Conservation (phyloP, 2,888 invertebrate species). For the Venustoraphidia nigricollis region DNA sequence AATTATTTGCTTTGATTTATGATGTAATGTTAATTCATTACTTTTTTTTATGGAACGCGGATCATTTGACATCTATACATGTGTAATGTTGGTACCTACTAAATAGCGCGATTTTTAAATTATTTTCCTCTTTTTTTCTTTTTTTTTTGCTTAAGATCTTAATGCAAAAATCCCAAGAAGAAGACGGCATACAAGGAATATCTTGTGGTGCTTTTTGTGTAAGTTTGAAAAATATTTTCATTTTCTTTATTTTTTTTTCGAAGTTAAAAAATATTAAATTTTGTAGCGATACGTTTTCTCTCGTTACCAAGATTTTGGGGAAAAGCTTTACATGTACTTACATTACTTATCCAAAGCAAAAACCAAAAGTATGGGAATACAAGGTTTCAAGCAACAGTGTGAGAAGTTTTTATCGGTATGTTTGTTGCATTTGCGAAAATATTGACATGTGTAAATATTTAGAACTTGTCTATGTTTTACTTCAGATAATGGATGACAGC, state of each 20-base stretch:
- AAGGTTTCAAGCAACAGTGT: conserved; percentile 56
- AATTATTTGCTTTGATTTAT: too few relatives aligned
- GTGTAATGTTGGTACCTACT: neutral
- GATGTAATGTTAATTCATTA: too few relatives aligned
- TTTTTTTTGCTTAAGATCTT: conserved; percentile 39
- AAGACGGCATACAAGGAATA: conserved; percentile 57
- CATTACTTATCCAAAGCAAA: conserved; percentile 42
- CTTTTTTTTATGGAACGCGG: neutral
- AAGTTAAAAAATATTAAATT: conserved; percentile 9
- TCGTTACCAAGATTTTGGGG: conserved; percentile 55
- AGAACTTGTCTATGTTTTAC: conserved; percentile 1
- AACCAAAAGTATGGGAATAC: conserved; percentile 41
- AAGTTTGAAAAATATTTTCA: conserved; percentile 17
- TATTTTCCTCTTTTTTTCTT: neutral
- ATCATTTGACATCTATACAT: neutral
- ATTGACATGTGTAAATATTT: neutral
- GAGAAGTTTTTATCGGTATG: conserved; percentile 41
- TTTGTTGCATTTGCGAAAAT: conserved; percentile 3
- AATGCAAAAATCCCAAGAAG: conserved; percentile 48
- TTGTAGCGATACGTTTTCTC: conserved; percentile 61
- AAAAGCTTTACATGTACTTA: conserved; percentile 49
- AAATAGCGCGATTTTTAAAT: neutral
- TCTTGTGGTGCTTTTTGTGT: conserved; percentile 48
- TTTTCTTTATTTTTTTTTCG: conserved; percentile 3
- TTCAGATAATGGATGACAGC: conserved; percentile 32